Evolutionary conservation across 2,888 invertebrate genomes (phyloP).

Genomic region (Petrophora chlorosata): DNA sequence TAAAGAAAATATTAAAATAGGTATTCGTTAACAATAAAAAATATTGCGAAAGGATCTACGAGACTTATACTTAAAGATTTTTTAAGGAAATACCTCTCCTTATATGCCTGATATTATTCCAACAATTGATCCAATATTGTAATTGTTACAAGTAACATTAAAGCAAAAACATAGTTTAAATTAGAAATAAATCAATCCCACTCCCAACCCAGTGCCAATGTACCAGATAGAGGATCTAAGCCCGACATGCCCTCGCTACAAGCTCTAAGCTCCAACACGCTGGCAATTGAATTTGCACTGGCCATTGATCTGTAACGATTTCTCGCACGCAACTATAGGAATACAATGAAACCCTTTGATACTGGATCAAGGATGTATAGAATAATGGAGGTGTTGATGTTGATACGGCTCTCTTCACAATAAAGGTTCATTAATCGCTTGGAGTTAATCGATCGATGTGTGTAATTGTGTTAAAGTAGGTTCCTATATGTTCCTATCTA

Average conservation of each 20-base stretch:
- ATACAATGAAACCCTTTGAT: conserved; percentile 28
- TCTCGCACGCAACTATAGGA: conserved; percentile 27
- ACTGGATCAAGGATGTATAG: conserved; percentile 8
- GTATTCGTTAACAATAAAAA: too few relatives aligned
- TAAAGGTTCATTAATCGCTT: conserved; percentile 10
- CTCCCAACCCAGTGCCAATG: neutral
- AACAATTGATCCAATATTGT: too few relatives aligned
- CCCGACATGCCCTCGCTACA: conserved; percentile 2
- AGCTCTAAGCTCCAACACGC: conserved; percentile 16
- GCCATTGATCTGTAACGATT: conserved; percentile 36
- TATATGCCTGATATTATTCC: too few relatives aligned
- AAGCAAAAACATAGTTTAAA: too few relatives aligned
- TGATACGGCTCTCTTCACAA: conserved; percentile 13
- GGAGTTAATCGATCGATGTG: neutral
- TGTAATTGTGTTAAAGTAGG: neutral
- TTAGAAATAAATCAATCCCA: neutral
- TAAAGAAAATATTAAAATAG: too few relatives aligned
- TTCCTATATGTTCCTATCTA: too few relatives aligned
- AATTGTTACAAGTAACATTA: too few relatives aligned
- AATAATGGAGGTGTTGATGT: conserved; percentile 12
- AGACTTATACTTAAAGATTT: too few relatives aligned
- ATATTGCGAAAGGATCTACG: too few relatives aligned
- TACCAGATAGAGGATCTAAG: conserved; percentile 7
- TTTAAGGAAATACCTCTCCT: too few relatives aligned
- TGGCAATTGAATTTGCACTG: conserved; percentile 29